These are phyloP conservation scores for Albula goreensis DNA, from an alignment of 2,113 vertebrate genomes.

Conservation along the genomic window DNA sequence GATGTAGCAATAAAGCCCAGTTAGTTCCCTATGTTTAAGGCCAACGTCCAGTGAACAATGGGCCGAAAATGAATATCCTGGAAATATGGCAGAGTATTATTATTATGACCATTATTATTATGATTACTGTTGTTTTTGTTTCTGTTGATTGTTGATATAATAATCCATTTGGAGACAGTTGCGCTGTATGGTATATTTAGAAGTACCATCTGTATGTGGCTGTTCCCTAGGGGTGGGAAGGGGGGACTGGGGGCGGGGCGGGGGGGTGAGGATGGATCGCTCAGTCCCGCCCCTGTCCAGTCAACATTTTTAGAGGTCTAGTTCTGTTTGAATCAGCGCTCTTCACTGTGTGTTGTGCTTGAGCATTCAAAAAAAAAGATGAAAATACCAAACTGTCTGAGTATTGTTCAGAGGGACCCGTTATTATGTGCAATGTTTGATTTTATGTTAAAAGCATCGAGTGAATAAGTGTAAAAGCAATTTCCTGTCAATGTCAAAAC, in stretches of 20 bases:
- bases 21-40: too few relatives aligned
- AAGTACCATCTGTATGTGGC: conserved; percentile 6
- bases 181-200: conserved; percentile 5
- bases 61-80: too few relatives aligned
- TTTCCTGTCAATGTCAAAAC: not conserved
- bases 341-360: not conserved
- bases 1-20: too few relatives aligned
- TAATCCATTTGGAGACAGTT: not conserved
- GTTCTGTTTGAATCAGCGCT: not conserved
- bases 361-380: not conserved
- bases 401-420: not conserved
- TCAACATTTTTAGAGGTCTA: not conserved
- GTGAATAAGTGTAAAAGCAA: not conserved
- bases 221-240: not conserved
- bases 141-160: not conserved
- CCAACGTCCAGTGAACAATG: too few relatives aligned
- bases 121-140: not conserved
- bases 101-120: too few relatives aligned
- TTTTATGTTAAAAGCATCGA: conserved; percentile 1
- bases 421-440: not conserved
- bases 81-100: too few relatives aligned
- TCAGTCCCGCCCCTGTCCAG: not conserved
- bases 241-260: too few relatives aligned
- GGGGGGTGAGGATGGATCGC: too few relatives aligned
- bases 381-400: not conserved